Base-by-base conservation (phyloP, 2,888 invertebrate species). In the Panopea generosa region DNA sequence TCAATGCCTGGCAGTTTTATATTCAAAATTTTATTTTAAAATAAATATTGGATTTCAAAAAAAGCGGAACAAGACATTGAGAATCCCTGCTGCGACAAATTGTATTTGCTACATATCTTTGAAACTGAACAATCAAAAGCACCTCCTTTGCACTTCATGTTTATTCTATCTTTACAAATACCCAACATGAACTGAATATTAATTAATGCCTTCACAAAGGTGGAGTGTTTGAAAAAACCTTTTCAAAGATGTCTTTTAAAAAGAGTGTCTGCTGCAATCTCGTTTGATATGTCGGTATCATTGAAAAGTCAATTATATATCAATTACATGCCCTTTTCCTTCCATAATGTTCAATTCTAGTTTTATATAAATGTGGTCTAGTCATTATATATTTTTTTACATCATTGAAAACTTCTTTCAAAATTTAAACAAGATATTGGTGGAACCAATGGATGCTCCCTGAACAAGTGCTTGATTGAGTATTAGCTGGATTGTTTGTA, bases 1-100 rank as follows among this genome's bases (percentile, higher is more conserved):
- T 33, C 6, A 33, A 33, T 33, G 33, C 11, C 4, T 33, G 33
- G 11, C 33, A 33, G 33, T 4, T 33, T 33, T 33, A 33, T 55
- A 65, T 65, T 55, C 27, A 26, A 65, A 55, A 65, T 40, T 26
- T 62, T 24, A 62, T 62, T 62, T 33, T 33, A 4, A 33, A 33
- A 33, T 33, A 24, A 50, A 50, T 50, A 22, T 50, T 22, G 24
- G 24, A 50, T 50, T 50, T 50, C 24, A 14, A n/a, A 50, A 50
- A 22, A 24, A 24, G 11, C 50, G 20, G 20, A 50, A 20, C 2
- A 20, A 4, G 50, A 14, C 24, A 20, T n/a, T 20, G 20, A 24
- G 22, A 50, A 3, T 14, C 4, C 11, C 14, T 9, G 22, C 11
- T 50, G 50, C 50, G 38, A 38, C 57, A 29, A 57, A 57, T 40